A percentile compares a stretch with the other conserved stretches of the same genome.
Evolutionary conservation across 2,797 vertebrate genomes (phyloP).

Genomic region (Ctenopoma multispine): DNA sequence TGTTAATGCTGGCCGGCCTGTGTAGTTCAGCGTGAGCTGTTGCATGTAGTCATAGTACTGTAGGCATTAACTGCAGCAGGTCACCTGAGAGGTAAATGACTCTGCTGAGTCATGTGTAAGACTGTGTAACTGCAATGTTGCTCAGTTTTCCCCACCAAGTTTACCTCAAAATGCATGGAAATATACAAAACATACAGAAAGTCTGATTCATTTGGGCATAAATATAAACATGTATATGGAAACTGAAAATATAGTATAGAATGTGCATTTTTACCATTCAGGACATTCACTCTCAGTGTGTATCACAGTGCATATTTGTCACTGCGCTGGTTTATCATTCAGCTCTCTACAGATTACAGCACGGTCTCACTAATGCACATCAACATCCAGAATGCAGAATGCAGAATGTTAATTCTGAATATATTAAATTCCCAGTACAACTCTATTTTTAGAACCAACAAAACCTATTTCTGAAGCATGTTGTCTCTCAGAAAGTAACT

Average conservation of each 20-base stretch:
- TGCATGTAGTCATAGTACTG: rapidly evolving
- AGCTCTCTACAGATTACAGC: background rate
- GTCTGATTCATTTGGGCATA: background rate
- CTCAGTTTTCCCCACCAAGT: no score
- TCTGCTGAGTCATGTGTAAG: no score
- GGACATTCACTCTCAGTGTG: no score
- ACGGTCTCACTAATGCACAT: background rate
- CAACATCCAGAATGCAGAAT: background rate
- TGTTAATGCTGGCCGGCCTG: slow-evolving; percentile 69
- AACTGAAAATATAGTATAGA: no score
- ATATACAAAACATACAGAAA: no score
- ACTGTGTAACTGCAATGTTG: no score
- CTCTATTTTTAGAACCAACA: background rate
- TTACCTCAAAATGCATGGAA: no score
- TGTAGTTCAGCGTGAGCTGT: background rate
- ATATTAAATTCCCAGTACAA: background rate
- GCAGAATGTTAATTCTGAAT: background rate
- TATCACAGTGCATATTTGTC: no score
- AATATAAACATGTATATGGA: background rate
- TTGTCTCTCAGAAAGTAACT: no score
- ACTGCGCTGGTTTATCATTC: background rate
- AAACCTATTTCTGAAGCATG: background rate
- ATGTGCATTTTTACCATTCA: no score
- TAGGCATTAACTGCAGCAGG: no score
- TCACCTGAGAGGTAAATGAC: no score